Base-by-base conservation (phyloP, 2,888 invertebrate genomes). In the Andrena praecox region DNA sequence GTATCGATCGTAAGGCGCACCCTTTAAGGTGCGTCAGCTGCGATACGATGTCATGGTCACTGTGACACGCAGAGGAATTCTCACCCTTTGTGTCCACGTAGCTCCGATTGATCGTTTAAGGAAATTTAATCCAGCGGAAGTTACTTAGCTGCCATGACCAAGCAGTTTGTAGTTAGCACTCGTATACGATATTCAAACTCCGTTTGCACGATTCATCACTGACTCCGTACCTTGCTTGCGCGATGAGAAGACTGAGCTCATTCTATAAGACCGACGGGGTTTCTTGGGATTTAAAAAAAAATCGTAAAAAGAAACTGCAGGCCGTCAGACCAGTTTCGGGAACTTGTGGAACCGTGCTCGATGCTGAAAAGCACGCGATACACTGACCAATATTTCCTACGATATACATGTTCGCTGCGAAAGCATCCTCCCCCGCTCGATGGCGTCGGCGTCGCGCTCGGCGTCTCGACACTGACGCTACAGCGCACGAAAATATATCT, bases 381-480 rank as follows among this genome's bases (percentile, higher is more conserved):
- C 31, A 87, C 87, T 87, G 83, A 54, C 68, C 60, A 56, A 74
- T 52, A 73, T 74, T 76, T 67, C 70, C 72, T 63, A 29, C 42
- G 27, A 77, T 77, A 79, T 72, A 62, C 54, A 63, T 62, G 75
- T 63, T 62, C 59, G 67, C 63, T 77, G 70, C 33, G 67, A 69
- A 66, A 59, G 71, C 64, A 69, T 77, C 73, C 69, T 80, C 80
- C 75, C 79, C 77, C 78, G 67, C 70, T 50, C 56, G 20, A 42
- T 54, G 63, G 66, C 76, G 86, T 80, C 71, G 79, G 74, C 77
- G 60, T 63, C 67, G 67, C 71, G 76, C 85, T 82, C 80, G 80
- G 69, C 74, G 80, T 74, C 73, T 33, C 68, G 63, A 35, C 64
- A 60, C 68, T 35, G 12, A 16, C 12, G 64, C 5, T 33, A 31